phyloP scores from a whole-genome alignment of 2,797 vertebrate species.

The Rhinichthys osculus region DNA sequence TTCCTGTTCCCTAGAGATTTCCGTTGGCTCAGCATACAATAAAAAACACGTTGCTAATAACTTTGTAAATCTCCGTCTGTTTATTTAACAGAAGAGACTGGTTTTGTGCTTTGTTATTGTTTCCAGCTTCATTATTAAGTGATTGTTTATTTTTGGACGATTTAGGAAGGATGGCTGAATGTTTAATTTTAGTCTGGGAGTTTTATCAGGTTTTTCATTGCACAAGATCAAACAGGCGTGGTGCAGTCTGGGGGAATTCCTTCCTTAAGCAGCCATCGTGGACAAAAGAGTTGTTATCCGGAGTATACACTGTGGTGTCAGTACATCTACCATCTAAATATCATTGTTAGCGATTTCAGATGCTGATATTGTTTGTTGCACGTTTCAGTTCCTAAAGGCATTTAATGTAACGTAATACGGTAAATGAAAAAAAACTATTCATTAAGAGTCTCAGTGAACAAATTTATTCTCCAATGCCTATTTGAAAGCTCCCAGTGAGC shows the following conservation, averaged over 20 bases:
- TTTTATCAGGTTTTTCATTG: constrained; percentile 68
- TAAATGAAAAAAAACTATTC: background rate
- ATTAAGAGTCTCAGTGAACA: background rate
- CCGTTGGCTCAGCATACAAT: background rate
- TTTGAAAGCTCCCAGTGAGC: constrained; percentile 9
- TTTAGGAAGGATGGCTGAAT: constrained; percentile 66
- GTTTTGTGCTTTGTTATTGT: constrained; percentile 59
- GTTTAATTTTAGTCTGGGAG: constrained; percentile 73
- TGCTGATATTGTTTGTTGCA: background rate
- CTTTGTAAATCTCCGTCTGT: constrained; percentile 35
- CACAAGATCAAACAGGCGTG: constrained; percentile 71
- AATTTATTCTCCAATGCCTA: background rate
- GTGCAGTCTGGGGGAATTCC: constrained; percentile 74
- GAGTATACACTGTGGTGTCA: constrained; percentile 46
- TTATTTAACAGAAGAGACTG: constrained; percentile 50
- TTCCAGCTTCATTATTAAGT: constrained; percentile 56
- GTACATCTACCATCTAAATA: constrained; percentile 41
- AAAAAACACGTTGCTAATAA: constrained; percentile 40
- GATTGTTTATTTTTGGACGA: constrained; percentile 66
- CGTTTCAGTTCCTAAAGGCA: background rate
- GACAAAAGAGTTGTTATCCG: constrained; percentile 57
- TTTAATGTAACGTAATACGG: background rate
- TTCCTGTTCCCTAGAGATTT: constrained; percentile 22
- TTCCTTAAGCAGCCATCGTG: constrained; percentile 55
- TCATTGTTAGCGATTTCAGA: background rate